Conservation (phyloP, 2,888 invertebrate genomes). For the Netelia fuscicornis region DNA sequence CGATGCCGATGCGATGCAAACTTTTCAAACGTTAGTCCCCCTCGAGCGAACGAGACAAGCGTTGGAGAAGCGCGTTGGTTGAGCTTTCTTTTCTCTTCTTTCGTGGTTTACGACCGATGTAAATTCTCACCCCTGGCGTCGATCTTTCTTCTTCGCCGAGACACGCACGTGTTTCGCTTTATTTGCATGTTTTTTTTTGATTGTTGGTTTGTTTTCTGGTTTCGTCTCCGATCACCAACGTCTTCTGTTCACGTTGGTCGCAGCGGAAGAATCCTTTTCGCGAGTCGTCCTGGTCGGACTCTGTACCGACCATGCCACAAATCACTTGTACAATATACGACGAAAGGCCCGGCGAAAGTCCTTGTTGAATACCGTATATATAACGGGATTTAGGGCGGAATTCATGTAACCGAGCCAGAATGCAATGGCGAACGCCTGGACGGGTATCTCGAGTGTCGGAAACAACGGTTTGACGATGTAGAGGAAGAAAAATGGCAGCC, state of each 20-base stretch:
- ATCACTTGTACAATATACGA: slow-evolving; percentile 98
- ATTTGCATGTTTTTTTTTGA: neutral
- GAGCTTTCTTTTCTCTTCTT: neutral
- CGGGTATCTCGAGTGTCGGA: slow-evolving; percentile 91
- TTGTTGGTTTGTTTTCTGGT: neutral
- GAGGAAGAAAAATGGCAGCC: slow-evolving; percentile 99
- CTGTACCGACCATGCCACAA: slow-evolving; percentile 82
- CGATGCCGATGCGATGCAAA: slow-evolving; percentile 29
- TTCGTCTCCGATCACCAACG: slow-evolving; percentile 46
- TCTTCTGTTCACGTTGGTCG: slow-evolving; percentile 11
- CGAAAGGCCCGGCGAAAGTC: slow-evolving; percentile 98
- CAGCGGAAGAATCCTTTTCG: slow-evolving; percentile 21
- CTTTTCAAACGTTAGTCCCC: neutral
- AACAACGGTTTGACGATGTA: slow-evolving; percentile 95
- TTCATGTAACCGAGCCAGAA: slow-evolving; percentile 99
- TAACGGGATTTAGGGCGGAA: slow-evolving; percentile 97
- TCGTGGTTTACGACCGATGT: neutral
- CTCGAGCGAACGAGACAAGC: neutral
- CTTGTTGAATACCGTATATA: slow-evolving; percentile 98
- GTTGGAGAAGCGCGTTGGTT: neutral
- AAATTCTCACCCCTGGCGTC: neutral
- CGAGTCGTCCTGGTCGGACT: slow-evolving; percentile 45
- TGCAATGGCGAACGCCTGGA: slow-evolving; percentile 95
- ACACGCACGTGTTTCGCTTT: no score
- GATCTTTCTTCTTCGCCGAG: no score